These are phyloP conservation scores for Desmodus rotundus DNA, from an alignment of 2,113 vertebrate genomes.

Conservation along the genomic window DNA sequence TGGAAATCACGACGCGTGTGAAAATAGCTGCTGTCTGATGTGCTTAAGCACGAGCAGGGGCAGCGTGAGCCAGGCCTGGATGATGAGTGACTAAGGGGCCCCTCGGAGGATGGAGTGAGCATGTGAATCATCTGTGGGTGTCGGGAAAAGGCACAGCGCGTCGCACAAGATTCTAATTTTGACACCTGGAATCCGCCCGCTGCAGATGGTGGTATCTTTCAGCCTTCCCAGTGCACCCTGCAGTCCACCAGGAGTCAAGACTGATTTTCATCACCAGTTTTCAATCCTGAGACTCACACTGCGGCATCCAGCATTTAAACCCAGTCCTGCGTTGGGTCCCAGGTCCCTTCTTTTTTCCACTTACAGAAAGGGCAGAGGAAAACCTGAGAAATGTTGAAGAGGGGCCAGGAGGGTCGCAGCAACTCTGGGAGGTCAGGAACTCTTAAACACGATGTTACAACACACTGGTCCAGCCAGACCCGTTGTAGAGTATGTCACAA, in stretches of 20 bases:
- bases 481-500: neutral
- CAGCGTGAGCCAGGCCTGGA: neutral
- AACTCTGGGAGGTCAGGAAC: neutral
- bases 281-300: neutral
- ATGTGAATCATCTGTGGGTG: constrained; percentile 15
- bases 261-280: neutral
- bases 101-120: neutral
- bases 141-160: neutral
- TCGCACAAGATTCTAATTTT: constrained; percentile 5
- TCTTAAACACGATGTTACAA: neutral
- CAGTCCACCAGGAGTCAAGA: neutral
- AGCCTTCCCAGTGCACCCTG: neutral
- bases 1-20: neutral
- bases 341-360: neutral
- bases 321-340: neutral
- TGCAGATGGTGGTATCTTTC: neutral
- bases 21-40: neutral
- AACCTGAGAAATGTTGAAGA: neutral
- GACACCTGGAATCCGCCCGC: neutral
- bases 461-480: neutral
- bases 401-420: neutral
- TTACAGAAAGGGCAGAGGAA: neutral
- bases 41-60: neutral
- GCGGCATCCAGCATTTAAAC: neutral
- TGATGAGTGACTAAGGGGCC: neutral